These are phyloP conservation scores for Sebastes vulpes DNA, from an alignment of 2,797 vertebrate species.

Conservation along the genomic window DNA sequence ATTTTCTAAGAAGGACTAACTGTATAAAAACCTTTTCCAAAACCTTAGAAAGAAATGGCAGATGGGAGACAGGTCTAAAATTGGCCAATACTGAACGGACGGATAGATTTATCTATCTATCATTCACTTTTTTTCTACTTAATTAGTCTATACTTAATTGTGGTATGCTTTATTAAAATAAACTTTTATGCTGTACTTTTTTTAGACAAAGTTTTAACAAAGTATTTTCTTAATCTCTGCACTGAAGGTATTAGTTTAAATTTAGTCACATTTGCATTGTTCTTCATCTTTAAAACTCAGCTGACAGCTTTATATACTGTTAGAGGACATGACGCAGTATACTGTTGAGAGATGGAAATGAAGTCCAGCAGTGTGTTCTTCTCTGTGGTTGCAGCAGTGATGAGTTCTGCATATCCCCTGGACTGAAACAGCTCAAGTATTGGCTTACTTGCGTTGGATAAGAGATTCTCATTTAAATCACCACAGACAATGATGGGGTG, in stretches of 20 bases:
- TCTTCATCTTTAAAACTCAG: too few relatives aligned
- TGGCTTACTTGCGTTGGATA: neutral
- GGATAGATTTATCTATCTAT: too few relatives aligned
- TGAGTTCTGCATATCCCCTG: slow-evolving; percentile 13
- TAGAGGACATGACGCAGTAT: neutral
- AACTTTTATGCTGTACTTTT: neutral
- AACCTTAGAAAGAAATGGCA: neutral
- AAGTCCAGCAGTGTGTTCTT: slow-evolving; percentile 29
- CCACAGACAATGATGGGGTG: slow-evolving; percentile 27
- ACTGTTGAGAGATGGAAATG: slow-evolving; percentile 15
- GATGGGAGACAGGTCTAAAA: neutral
- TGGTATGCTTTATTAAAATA: neutral
- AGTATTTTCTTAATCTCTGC: too few relatives aligned
- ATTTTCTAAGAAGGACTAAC: neutral
- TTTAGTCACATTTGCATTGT: too few relatives aligned
- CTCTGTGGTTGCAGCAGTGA: slow-evolving; percentile 29
- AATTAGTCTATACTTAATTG: too few relatives aligned
- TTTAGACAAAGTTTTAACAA: too few relatives aligned
- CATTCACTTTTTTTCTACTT: too few relatives aligned
- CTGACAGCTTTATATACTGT: too few relatives aligned
- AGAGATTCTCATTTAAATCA: slow-evolving; percentile 17
- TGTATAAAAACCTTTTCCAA: neutral
- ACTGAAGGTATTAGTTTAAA: neutral
- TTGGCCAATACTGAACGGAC: neutral
- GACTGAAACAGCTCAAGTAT: slow-evolving; percentile 8